Conservation (phyloP, 2,888 invertebrate genomes). For the Plagodis dolabraria region DNA sequence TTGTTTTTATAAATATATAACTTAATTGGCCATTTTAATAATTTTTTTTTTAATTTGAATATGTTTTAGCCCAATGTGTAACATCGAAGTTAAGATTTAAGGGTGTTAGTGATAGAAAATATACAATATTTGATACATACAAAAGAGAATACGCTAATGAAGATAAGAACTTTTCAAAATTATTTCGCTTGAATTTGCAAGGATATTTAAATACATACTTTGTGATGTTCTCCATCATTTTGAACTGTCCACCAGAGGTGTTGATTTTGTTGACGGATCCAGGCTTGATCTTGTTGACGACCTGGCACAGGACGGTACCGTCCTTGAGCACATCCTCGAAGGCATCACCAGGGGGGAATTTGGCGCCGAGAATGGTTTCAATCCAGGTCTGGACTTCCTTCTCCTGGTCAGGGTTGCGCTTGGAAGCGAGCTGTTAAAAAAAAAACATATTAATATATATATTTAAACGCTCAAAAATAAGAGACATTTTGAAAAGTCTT, state of each 20-base stretch:
- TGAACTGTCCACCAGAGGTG: constrained; percentile 97
- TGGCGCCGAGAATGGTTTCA: constrained; percentile 93
- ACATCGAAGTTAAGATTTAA: too few species aligned
- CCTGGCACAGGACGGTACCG: constrained; percentile 95
- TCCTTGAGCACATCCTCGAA: constrained; percentile 97
- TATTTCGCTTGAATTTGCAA: too few species aligned
- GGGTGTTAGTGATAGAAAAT: too few species aligned
- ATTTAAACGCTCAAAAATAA: background rate
- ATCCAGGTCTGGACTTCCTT: constrained; percentile 97
- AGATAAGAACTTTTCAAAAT: too few species aligned
- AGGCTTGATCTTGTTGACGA: constrained; percentile 97
- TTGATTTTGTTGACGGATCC: constrained; percentile 96
- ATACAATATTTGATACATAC: too few species aligned
- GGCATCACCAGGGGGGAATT: constrained; percentile 91
- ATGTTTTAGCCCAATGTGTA: too few species aligned
- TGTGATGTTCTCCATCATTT: constrained; percentile 99
- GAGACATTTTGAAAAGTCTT: background rate
- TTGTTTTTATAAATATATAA: too few species aligned
- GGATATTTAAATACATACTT: constrained; percentile 84
- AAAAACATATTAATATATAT: background rate
- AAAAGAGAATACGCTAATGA: too few species aligned
- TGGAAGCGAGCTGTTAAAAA: constrained; percentile 89
- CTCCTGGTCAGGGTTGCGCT: constrained; percentile 93
- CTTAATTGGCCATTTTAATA: too few species aligned
- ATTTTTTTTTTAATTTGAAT: too few species aligned